Conservation (phyloP, 2,888 invertebrate species). For the Poecilobothrus nobilitatus region DNA sequence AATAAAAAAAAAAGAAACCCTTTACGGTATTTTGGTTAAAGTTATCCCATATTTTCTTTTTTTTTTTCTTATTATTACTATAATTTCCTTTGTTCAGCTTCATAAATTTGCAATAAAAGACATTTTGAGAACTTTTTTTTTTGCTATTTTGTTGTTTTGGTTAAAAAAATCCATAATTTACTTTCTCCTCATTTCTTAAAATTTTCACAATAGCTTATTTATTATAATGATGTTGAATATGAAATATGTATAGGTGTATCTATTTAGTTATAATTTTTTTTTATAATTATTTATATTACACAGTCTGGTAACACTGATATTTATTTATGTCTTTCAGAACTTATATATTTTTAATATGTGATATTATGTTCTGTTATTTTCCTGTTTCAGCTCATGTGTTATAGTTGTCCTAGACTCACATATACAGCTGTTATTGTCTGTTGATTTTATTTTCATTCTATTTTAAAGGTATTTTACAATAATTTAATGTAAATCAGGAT, state of each 20-base stretch:
- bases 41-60: background rate
- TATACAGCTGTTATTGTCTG: too few species aligned
- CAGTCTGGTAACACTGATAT: background rate
- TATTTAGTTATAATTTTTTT: background rate
- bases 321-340: background rate
- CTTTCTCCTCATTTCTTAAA: too few species aligned
- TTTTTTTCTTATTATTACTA: background rate
- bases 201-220: too few species aligned
- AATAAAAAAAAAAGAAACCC: background rate
- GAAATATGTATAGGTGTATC: too few species aligned
- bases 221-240: too few species aligned
- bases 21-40: background rate
- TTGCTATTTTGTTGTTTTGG: too few species aligned
- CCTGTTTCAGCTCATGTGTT: background rate
- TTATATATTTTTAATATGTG: background rate
- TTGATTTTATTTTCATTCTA: too few species aligned
- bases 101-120: constrained; percentile 2
- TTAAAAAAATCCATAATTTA: too few species aligned
- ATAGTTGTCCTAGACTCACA: too few species aligned
- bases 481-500: background rate
- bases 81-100: background rate
- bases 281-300: background rate
- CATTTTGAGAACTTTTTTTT: background rate
- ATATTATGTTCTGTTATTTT: background rate
- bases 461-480: too few species aligned